These are phyloP conservation scores for Omphaloscelis lunosa DNA, from an alignment of 2,888 invertebrate species.

Conservation along the genomic window DNA sequence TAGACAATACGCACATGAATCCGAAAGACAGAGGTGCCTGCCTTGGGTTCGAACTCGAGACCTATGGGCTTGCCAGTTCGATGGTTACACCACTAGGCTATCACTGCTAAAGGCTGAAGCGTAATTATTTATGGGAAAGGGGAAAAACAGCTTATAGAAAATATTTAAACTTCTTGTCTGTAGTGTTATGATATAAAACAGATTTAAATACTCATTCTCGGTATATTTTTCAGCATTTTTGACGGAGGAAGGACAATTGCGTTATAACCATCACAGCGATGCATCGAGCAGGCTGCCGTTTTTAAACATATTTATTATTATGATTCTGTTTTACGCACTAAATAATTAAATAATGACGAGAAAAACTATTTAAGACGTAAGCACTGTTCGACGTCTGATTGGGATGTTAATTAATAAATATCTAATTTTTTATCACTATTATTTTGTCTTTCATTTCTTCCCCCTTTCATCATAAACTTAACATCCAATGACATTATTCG, in stretches of 20 bases:
- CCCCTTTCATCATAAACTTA: background rate
- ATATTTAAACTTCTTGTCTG: background rate
- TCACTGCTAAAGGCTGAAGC: too few species aligned
- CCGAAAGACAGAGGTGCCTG: too few species aligned
- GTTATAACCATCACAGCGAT: background rate
- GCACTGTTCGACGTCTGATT: background rate
- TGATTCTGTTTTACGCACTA: background rate
- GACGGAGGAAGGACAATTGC: background rate
- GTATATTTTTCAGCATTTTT: background rate
- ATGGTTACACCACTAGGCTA: too few species aligned
- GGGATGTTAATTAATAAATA: background rate
- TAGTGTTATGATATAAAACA: background rate
- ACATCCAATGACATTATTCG: conserved; percentile 4
- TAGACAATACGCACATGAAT: too few species aligned
- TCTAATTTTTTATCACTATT: background rate
- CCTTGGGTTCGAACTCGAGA: too few species aligned
- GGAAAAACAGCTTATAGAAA: background rate
- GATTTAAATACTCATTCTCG: background rate
- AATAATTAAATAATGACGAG: background rate
- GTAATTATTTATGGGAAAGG: background rate
- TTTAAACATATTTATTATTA: background rate
- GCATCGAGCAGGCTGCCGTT: background rate
- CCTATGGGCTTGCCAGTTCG: too few species aligned
- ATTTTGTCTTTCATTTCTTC: conserved; percentile 20
- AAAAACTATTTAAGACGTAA: background rate